Percentiles rank a stretch among this genome's conserved stretches.
These are phyloP conservation scores for Drosophila equinoxialis DNA, from an alignment of 1,140 invertebrate species.

Conservation along the genomic window DNA sequence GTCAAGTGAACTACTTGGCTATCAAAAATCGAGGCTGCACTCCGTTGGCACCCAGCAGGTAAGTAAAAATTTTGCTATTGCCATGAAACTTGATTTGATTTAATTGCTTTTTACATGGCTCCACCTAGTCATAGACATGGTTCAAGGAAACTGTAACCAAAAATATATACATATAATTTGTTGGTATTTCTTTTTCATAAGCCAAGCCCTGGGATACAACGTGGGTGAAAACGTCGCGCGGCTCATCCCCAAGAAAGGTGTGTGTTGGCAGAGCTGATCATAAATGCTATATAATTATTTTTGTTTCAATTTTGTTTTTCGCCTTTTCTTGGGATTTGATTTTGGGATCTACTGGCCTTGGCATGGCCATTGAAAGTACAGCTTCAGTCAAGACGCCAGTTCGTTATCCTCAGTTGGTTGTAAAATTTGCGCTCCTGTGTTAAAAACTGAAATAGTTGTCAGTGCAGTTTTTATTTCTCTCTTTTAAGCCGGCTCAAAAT, in stretches of 20 bases:
- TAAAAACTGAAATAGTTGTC: conserved; percentile 72
- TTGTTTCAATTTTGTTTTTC: background rate
- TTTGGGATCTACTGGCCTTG: conserved; percentile 41
- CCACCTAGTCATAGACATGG: conserved; percentile 43
- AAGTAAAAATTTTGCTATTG: background rate
- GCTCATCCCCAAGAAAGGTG: conserved; percentile 27
- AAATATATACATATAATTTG: conserved; percentile 20
- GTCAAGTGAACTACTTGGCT: conserved; percentile 78
- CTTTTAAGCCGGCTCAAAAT: conserved; percentile 58
- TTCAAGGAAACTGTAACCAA: conserved; percentile 66
- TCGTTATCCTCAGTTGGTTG: conserved; percentile 12
- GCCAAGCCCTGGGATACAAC: conserved; percentile 23
- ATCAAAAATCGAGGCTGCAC: conserved; percentile 37
- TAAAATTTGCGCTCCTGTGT: conserved; percentile 17
- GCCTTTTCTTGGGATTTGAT: background rate
- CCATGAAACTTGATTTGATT: conserved; percentile 73
- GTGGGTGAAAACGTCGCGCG: conserved; percentile 32
- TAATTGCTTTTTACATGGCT: conserved; percentile 68
- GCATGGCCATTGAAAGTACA: conserved; percentile 56
- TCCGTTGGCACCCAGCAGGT: conserved; percentile 42
- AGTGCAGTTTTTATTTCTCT: conserved; percentile 60
- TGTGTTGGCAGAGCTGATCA: conserved; percentile 2
- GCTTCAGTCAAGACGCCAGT: conserved; percentile 33
- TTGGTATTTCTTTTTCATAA: conserved; percentile 34
- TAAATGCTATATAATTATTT: background rate